A percentile compares a stretch with the other conserved stretches of the same genome.
phyloP scores from a whole-genome alignment of 2,888 invertebrate species.

The Acrobasis repandana region DNA sequence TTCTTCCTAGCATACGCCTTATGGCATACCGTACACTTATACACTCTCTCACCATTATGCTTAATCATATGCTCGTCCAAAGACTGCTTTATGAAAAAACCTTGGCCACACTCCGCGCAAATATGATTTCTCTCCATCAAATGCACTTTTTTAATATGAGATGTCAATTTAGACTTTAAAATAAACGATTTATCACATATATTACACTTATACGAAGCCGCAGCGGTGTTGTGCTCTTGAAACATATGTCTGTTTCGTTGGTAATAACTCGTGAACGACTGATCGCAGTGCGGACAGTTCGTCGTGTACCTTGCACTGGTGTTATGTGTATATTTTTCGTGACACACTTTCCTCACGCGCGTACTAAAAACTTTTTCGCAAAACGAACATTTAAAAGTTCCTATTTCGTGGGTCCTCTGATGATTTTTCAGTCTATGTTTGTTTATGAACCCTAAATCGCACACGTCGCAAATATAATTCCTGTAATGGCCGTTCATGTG shows the following conservation, averaged over 20 bases:
- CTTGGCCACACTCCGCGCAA: conserved; percentile 67
- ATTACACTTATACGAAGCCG: conserved; percentile 69
- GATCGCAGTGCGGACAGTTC: conserved; percentile 64
- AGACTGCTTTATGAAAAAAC: conserved; percentile 68
- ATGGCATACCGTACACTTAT: conserved; percentile 61
- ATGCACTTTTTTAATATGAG: conserved; percentile 72
- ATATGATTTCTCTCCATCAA: conserved; percentile 71
- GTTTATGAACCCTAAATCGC: conserved; percentile 69
- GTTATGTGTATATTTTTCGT: conserved; percentile 72
- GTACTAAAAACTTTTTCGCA: conserved; percentile 70
- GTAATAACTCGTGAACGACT: conserved; percentile 68
- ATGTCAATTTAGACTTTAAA: conserved; percentile 65
- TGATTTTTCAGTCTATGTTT: conserved; percentile 65
- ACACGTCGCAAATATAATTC: conserved; percentile 67
- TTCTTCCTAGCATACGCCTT: conserved; percentile 73
- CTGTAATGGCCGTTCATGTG: conserved; percentile 75
- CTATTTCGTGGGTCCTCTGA: conserved; percentile 61
- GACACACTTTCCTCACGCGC: conserved; percentile 56
- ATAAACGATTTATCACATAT: conserved; percentile 71
- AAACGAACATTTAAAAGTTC: conserved; percentile 59
- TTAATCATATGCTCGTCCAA: conserved; percentile 73
- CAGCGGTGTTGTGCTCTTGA: conserved; percentile 57
- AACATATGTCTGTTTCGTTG: conserved; percentile 70
- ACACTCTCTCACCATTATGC: conserved; percentile 68
- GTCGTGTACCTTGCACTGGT: conserved; percentile 62